These are phyloP conservation scores for Acleris sparsana DNA, from an alignment of 2,888 invertebrate species.

Conservation along the genomic window DNA sequence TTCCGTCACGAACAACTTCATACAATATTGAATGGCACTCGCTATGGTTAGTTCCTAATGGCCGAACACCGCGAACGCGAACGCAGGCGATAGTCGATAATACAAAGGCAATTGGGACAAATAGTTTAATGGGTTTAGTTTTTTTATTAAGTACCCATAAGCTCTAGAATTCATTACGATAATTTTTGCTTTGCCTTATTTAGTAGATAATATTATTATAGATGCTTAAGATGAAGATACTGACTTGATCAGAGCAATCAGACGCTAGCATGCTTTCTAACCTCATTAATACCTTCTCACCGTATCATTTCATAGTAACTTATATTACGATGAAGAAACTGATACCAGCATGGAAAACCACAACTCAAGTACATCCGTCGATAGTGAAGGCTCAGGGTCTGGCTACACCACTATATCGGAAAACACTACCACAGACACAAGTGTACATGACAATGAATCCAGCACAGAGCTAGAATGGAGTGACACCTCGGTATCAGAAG, in stretches of 20 bases:
- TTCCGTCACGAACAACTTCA: no score
- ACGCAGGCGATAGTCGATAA: no score
- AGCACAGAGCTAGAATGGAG: conserved; percentile 19
- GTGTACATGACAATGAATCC: conserved; percentile 45
- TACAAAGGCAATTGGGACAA: no score
- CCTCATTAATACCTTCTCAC: conserved; percentile 4
- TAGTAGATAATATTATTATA: no score
- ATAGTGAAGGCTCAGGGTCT: conserved; percentile 12
- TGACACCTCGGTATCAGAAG: neutral
- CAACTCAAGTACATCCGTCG: neutral
- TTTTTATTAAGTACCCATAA: no score
- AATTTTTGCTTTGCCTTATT: no score
- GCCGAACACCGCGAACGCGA: no score
- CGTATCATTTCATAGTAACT: conserved; percentile 22
- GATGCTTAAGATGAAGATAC: neutral
- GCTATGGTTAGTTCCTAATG: no score
- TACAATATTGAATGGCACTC: no score
- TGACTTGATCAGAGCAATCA: neutral
- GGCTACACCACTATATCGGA: conserved; percentile 61
- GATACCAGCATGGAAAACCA: conserved; percentile 29
- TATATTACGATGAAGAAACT: conserved; percentile 5
- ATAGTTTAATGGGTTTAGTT: no score
- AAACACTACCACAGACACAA: conserved; percentile 65
- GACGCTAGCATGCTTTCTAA: neutral
- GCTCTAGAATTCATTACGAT: no score